Percentiles rank a stretch among this genome's conserved stretches.
phyloP scores from a whole-genome alignment of 2,113 vertebrate genomes.

The Myotis brandtii region DNA sequence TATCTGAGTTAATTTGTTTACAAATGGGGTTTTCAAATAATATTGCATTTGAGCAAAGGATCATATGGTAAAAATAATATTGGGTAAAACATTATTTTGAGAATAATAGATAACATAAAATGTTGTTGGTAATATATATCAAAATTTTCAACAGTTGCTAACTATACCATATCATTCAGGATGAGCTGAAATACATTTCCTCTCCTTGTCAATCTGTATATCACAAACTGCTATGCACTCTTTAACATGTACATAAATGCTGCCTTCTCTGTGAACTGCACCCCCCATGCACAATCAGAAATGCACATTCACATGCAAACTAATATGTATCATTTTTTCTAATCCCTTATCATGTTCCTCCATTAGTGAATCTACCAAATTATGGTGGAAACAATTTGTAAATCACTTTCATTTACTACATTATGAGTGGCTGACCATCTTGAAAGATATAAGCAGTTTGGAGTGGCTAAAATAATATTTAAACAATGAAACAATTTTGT shows the following conservation, averaged over 20 bases:
- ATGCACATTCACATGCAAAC: neutral
- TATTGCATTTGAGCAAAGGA: slow-evolving; percentile 31
- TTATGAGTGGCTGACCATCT: neutral
- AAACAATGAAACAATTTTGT: slow-evolving; percentile 48
- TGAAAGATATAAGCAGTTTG: neutral
- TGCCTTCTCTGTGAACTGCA: neutral
- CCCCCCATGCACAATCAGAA: neutral
- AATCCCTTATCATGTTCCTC: neutral
- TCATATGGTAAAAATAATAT: slow-evolving; percentile 48
- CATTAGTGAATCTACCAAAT: neutral
- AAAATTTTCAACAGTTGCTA: slow-evolving; percentile 30
- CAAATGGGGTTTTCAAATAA: slow-evolving; percentile 37
- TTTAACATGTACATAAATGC: slow-evolving; percentile 5
- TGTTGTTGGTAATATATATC: neutral
- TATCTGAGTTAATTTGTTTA: slow-evolving; percentile 61
- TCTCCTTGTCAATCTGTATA: neutral
- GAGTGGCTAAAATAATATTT: slow-evolving; percentile 27
- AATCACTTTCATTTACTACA: neutral
- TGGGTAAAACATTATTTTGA: slow-evolving; percentile 24
- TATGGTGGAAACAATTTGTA: neutral
- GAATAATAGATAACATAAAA: slow-evolving; percentile 46
- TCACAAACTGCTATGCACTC: neutral
- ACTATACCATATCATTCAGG: neutral
- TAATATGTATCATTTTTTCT: neutral
- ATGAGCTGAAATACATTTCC: neutral